Base-by-base conservation (phyloP, 2,888 invertebrate species). In the Drosophila cracens region DNA sequence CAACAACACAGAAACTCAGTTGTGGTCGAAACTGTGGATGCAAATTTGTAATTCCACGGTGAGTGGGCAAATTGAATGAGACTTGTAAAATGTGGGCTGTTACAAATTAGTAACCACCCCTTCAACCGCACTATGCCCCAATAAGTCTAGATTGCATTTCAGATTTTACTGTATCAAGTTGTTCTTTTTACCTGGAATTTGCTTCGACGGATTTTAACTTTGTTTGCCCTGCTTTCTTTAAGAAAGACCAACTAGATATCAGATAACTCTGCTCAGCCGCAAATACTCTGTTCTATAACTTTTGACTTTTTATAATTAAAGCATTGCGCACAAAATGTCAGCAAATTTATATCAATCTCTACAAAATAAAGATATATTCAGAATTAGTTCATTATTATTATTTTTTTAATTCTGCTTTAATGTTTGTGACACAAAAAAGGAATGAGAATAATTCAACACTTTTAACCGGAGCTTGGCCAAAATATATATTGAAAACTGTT, bases 51-150 rank as follows among this genome's bases (percentile, higher is more conserved):
- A 8, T 38, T 49, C 13, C 13, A 18, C 25, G 46, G 52, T 31
- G 65, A 16, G 25, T 31, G 21, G 51, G 13, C 49, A 52, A 29
- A 51, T 43, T 29, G n/a, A 27, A 38, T 46, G 25, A n/a, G 46
- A n/a, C 31, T 53, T 52, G 31, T 25, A 29, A 33, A n/a, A 31
- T 64, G 65, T 49, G 48, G 36, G 18, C 27, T 13, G 16, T 18
- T 48, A n/a, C 13, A 48, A 33, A 66, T 67, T 67, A 48, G 31
- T 49, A 67, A 21, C 27, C 33, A 38, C 33, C 33, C 49, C 48
- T 25, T 13, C 34, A 33, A 31, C 21, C 25, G 11, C 21, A 34
- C 3, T 3, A 16, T 10, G 33, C 10, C 34, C 21, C 25, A 53
- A n/a, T n/a, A 27, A 65, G 33, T 62, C 27, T 25, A 11, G 36